Base-by-base conservation (phyloP, 2,888 invertebrate genomes). In the Synergus umbraculus region DNA sequence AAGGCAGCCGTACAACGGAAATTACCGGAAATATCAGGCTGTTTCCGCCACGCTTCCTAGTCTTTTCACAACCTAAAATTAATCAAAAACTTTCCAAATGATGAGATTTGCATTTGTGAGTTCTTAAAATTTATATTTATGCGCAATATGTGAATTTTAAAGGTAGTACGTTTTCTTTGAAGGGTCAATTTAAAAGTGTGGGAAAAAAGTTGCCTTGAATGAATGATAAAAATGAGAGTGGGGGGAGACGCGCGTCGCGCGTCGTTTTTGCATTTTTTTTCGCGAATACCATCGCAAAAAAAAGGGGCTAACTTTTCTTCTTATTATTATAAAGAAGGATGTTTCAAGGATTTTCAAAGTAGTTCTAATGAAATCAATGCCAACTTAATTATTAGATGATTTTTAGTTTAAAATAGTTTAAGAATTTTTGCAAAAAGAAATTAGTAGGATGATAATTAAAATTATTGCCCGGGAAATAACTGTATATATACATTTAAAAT, bases 11-110 rank as follows among this genome's bases (percentile, higher is more conserved):
- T 54, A 46, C 49, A 73, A 73, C 10, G 54, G 73, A 73, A 73
- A 49, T 37, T 29, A 73, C 73, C 73, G 73, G 73, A 73, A 73
- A 73, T 73, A 49, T 73, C 73, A 54, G 73, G 49, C 73, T 37
- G 54, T 49, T 73, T 73, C 73, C 73, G 73, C 54, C 73, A 73
- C 37, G 73, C 73, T 73, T n/a, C 15, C 37, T 49, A 73, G 73
- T 73, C 73, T 15, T 73, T 54, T 54, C 54, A 73, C 73, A 73
- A 73, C 37, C 73, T n/a, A 73, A 73, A 22, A 73, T 54, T 69
- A 2, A 10, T 73, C 4, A 54, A 29, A 54, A 9, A n/a, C n/a
- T 15, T 49, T 37, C 29, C 9, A 29, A 37, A 15, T 0, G 15
- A 1, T 8, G 9, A 10, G 1, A 73, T 73, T 73, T 37, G 8